Percentiles rank a stretch among this genome's conserved stretches.
Evolutionary conservation across 2,888 invertebrate species (phyloP).

Genomic region (Perizoma affinitatum): DNA sequence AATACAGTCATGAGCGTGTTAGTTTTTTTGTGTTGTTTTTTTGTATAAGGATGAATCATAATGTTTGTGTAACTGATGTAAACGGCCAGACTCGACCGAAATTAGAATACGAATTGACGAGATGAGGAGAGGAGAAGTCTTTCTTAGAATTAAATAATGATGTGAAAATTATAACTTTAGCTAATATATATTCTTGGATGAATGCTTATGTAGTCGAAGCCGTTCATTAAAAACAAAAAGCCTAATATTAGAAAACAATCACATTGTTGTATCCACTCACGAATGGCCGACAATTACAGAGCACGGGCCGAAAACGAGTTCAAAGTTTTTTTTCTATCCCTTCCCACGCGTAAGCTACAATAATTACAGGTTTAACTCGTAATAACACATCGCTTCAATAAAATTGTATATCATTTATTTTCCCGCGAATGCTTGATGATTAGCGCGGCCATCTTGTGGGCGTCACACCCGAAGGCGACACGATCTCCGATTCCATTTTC

Average conservation of each 20-base stretch:
- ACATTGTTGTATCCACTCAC: constrained; percentile 57
- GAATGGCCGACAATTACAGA: constrained; percentile 72
- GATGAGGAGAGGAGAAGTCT: constrained; percentile 2
- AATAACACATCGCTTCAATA: constrained; percentile 83
- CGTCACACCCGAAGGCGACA: constrained; percentile 80
- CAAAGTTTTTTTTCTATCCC: constrained; percentile 77
- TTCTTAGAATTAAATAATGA: constrained; percentile 20
- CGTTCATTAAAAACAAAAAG: constrained; percentile 47
- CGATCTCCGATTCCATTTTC: constrained; percentile 81
- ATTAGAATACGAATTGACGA: constrained; percentile 11
- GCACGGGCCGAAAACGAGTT: constrained; percentile 74
- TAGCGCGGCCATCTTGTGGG: constrained; percentile 83
- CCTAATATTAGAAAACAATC: constrained; percentile 64
- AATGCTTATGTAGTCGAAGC: constrained; percentile 27
- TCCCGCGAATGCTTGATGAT: constrained; percentile 78
- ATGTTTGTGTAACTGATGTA: background rate
- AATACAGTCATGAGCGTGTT: too few relatives aligned
- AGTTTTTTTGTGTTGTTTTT: too few relatives aligned
- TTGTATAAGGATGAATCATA: background rate
- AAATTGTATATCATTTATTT: constrained; percentile 83
- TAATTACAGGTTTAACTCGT: constrained; percentile 80
- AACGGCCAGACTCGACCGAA: constrained; percentile 13
- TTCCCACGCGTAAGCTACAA: constrained; percentile 80
- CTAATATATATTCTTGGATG: constrained; percentile 22
- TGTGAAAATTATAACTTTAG: constrained; percentile 28